These are phyloP conservation scores for Falco concolor DNA, from an alignment of 2,797 vertebrate species.

Conservation along the genomic window DNA sequence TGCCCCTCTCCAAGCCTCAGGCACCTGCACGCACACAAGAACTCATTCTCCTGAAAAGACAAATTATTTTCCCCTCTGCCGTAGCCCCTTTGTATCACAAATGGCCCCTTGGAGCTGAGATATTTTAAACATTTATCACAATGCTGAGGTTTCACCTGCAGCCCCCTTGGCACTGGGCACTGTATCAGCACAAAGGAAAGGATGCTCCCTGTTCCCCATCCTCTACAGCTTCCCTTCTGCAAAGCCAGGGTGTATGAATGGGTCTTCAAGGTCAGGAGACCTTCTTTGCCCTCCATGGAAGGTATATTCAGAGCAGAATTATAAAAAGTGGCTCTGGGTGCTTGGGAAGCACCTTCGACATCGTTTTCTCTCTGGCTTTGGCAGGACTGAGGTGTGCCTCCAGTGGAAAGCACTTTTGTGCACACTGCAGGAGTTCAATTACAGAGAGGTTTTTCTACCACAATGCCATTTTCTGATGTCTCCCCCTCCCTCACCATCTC, in stretches of 20 bases:
- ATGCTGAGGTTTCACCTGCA: background rate
- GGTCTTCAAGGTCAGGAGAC: background rate
- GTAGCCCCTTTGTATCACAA: background rate
- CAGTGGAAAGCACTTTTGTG: background rate
- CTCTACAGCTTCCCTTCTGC: background rate
- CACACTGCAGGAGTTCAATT: background rate
- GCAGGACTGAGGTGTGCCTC: background rate
- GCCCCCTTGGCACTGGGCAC: background rate
- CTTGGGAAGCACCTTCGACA: background rate
- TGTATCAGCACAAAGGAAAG: background rate
- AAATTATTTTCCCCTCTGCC: fast-evolving
- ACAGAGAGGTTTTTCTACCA: background rate
- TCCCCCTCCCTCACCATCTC: background rate
- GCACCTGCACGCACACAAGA: background rate
- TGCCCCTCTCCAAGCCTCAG: background rate
- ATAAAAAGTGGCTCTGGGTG: background rate
- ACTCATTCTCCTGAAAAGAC: background rate
- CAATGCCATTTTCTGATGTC: background rate
- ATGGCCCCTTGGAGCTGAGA: background rate
- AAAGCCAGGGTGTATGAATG: background rate
- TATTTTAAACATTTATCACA: background rate
- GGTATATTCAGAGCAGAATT: background rate
- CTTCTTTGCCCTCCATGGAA: background rate
- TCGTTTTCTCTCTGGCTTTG: background rate
- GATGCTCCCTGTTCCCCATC: background rate